Base-by-base conservation (phyloP, 2,888 invertebrate species). In the Dromius quadrimaculatus region DNA sequence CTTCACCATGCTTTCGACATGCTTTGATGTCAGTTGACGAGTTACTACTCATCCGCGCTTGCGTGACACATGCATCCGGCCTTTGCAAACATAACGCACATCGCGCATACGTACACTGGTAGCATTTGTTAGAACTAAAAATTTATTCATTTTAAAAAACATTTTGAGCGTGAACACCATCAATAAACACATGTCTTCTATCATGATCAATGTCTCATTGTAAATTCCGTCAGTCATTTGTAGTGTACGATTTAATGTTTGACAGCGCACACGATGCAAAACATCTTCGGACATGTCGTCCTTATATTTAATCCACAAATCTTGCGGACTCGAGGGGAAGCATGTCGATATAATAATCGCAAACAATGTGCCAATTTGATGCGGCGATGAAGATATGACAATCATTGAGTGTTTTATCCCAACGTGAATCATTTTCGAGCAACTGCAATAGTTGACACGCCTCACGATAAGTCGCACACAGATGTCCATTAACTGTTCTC, bases 401-500 rank as follows among this genome's bases (percentile, higher is more conserved):
- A 38, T 76, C 76, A 1, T 19, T 20, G 13, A 76, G 54, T 6
- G 74, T 74, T 0, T 57, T 11, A 65, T 76, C 74, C 75, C 75
- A 76, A 64, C 75, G 74, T 32, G 13, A 22, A 38, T 76, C 74
- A 43, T 76, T 72, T 47, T 75, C 76, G n/a, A 74, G 74, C 59
- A 81, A 38, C n/a, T n/a, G n/a, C n/a, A n/a, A n/a, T n/a, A n/a
- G n/a, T n/a, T n/a, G n/a, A n/a, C n/a, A n/a, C n/a, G 68, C 71
- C 9, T 32, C 34, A n/a, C 57, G 11, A 23, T 20, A 71, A 47
- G 68, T 66, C 8, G 19, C 22, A 22, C 11, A 11, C 11, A 11
- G 4, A 41, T 50, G 23, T 73, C 78, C 80, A 77, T 82, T 73
- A 47, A 82, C 78, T 70, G 80, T 81, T 77, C 79, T 72, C 47